phyloP scores from a whole-genome alignment of 2,113 vertebrate species.

The Drymodes brunneopygia region DNA sequence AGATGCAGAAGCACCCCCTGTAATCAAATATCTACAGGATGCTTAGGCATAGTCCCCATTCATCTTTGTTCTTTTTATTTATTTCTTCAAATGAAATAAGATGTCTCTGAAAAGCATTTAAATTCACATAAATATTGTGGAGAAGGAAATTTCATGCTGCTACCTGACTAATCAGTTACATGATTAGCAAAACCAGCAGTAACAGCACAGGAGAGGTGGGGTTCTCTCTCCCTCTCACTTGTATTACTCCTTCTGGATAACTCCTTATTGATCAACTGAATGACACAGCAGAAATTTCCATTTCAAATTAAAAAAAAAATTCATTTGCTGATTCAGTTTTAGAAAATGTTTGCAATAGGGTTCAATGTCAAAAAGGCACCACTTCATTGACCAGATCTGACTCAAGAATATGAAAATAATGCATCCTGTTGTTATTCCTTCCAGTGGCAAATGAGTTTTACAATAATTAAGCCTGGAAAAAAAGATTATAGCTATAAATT shows the following conservation, averaged over 20 bases:
- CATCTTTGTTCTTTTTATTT: not conserved
- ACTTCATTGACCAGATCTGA: not conserved
- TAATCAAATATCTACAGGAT: not conserved
- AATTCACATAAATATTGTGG: not conserved
- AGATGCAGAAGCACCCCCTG: not conserved
- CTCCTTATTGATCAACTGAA: not conserved
- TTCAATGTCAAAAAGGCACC: not conserved
- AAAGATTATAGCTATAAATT: not conserved
- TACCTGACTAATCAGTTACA: not conserved
- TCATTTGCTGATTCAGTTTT: slow-evolving; percentile 3
- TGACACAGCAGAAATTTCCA: slow-evolving; percentile 31
- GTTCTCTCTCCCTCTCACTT: not conserved
- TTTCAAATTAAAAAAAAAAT: slow-evolving; percentile 13
- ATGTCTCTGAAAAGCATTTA: not conserved
- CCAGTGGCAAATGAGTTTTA: not conserved
- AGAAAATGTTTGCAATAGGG: not conserved
- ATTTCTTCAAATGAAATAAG: not conserved
- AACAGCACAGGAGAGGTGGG: not conserved
- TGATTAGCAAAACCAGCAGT: not conserved
- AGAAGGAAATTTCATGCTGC: not conserved
- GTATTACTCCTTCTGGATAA: not conserved
- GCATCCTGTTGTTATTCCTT: not conserved
- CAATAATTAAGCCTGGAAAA: not conserved
- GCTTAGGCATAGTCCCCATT: not conserved
- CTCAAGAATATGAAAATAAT: not conserved